Percentiles rank a stretch among this genome's conserved stretches.
Conservation (phyloP, 2,113 vertebrate genomes). For the Bufo bufo region DNA sequence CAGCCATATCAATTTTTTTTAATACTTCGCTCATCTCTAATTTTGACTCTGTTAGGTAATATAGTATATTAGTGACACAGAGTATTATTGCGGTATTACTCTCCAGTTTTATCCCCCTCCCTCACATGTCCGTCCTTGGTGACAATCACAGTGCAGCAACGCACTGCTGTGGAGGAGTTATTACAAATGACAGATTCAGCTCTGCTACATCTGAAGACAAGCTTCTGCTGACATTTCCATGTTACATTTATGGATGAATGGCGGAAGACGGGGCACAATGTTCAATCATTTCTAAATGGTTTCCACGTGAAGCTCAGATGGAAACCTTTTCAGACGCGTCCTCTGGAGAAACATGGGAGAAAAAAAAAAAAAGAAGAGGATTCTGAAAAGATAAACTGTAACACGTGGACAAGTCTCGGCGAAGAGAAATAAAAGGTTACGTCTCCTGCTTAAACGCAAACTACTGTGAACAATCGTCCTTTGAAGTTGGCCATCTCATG, state of each 20-base stretch:
- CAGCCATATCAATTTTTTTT: too few relatives aligned
- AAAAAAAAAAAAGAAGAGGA: neutral
- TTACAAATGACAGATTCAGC: too few relatives aligned
- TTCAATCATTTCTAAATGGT: slow-evolving; percentile 22
- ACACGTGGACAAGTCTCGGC: slow-evolving; percentile 26
- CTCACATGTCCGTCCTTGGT: too few relatives aligned
- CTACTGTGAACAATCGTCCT: slow-evolving; percentile 24
- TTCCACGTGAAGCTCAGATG: slow-evolving; percentile 24
- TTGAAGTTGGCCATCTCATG: slow-evolving; percentile 48
- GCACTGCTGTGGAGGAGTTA: too few relatives aligned
- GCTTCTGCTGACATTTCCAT: neutral
- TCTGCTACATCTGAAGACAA: too few relatives aligned
- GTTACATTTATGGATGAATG: neutral
- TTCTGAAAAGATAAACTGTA: slow-evolving; percentile 18
- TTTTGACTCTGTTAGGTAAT: too few relatives aligned
- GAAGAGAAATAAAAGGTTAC: neutral
- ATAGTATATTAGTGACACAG: too few relatives aligned
- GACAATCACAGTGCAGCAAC: neutral
- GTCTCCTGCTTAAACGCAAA: slow-evolving; percentile 56
- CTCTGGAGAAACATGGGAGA: neutral
- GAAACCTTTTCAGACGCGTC: neutral
- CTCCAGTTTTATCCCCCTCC: too few relatives aligned
- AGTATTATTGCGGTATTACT: too few relatives aligned
- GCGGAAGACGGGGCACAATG: neutral
- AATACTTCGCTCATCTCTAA: too few relatives aligned